Base-by-base conservation (phyloP, 1,140 invertebrate species). In the Anthonomus grandis region DNA sequence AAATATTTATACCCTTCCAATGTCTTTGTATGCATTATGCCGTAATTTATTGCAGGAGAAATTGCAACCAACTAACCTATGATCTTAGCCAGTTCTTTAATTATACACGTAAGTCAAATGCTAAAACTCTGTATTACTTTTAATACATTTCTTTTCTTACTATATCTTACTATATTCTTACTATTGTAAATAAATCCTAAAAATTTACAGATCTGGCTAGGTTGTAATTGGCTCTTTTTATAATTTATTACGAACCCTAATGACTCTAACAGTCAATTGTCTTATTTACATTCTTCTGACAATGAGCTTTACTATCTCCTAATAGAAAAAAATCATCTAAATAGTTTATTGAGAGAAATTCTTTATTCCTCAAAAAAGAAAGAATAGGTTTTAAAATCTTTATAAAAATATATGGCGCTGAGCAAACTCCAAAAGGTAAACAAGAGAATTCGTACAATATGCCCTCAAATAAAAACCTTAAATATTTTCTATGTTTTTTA, bases 291-390 rank as follows among this genome's bases (percentile, higher is more conserved):
- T 31, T 31, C n/a, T n/a, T n/a, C n/a, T n/a, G n/a, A n/a, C n/a
- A n/a, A n/a, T n/a, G n/a, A n/a, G n/a, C n/a, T n/a, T n/a, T n/a
- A n/a, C n/a, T n/a, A n/a, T n/a, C n/a, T n/a, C n/a, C n/a, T n/a
- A n/a, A n/a, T n/a, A n/a, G n/a, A n/a, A n/a, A n/a, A n/a, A n/a
- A 59, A 38, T 70, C 67, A 49, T 70, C 65, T 24, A 70, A 39
- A 50, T 69, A 72, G 13, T 60, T 55, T 6, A 72, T 65, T 9
- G 59, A 59, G 17, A 57, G 1, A 23, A 57, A 47, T 4, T 54
- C 52, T 46, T 47, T 37, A 42, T 12, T 25, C 22, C 62, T 31
- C 17, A 62, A 48, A 22, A 25, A 27, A 3, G 44, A 3, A 4
- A 57, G 4, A 15, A 62, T 15, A 19, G 59, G 64, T 54, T 64